Evolutionary conservation across 2,113 vertebrate species (phyloP), one percentile per base, ranked within the genome.

Genomic region (Prietella phreatophila): DNA sequence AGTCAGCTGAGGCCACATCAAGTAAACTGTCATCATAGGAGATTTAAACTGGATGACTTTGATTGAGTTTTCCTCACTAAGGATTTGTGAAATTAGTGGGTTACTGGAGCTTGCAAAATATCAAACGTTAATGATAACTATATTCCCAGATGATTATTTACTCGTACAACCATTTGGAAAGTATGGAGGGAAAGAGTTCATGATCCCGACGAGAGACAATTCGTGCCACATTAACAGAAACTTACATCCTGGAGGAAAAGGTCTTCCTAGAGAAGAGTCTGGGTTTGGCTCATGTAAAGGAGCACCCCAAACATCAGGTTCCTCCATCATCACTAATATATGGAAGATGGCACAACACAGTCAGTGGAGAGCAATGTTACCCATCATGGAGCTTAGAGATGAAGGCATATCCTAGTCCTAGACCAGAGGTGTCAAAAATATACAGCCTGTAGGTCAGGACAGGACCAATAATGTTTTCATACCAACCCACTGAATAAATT

Each of bases 161-260:
- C 82, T 69, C 88, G 79, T 63, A 86, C 84, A 78, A 90, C 85
- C 75, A 88, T 83, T 81, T 58, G 73, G 79, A 63, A 67, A 13
- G 1, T 83, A 61, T 86, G 84, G 89, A 76, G 75, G 86, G 81
- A 82, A 61, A 86, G 50, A 85, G 84, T 88, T 91, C 83, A 93
- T 89, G 92, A 92, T 89, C 82, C 30, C 20, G 88, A 69, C 30
- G 33, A 83, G 63, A 85, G 85, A 79, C 87, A 88, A 47, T 50
- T 47, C 81, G 85, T 58, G 36, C 83, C 87, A 91, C 61, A 85
- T 63, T 71, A 83, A 65, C 67, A 76, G 80, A 89, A 93, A 98
- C 98, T 99, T 97, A 99, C 98, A 97, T 97, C 97, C 98, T 93
- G 96, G 95, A 86, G 98, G 96, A 92, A 98, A 98, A 89, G 96